These are phyloP conservation scores for Leucoraja ocellata DNA, from an alignment of 2,797 vertebrate genomes.

Conservation along the genomic window DNA sequence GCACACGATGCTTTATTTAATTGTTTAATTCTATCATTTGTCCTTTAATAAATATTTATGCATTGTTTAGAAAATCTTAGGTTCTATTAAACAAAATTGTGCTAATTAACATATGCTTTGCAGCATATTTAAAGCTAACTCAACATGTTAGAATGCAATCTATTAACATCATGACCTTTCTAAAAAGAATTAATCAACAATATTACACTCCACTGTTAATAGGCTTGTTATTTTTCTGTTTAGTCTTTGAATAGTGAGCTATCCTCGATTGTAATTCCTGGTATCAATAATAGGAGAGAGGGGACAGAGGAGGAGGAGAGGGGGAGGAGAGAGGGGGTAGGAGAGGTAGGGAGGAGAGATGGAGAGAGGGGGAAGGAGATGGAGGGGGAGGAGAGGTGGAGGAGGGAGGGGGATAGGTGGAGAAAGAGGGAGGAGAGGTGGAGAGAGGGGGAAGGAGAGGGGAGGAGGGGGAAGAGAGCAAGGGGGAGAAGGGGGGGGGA, in stretches of 20 bases:
- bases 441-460: too few relatives aligned
- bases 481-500: too few relatives aligned
- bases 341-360: too few relatives aligned
- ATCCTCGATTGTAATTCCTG: not conserved
- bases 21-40: not conserved
- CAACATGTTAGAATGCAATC: too few relatives aligned
- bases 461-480: too few relatives aligned
- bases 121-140: not conserved
- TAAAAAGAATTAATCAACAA: not conserved
- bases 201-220: not conserved
- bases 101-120: not conserved
- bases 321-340: too few relatives aligned
- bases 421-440: too few relatives aligned
- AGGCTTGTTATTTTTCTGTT: not conserved
- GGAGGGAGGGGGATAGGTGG: too few relatives aligned
- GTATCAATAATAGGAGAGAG: not conserved
- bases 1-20: not conserved
- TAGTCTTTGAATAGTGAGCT: not conserved
- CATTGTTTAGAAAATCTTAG: not conserved
- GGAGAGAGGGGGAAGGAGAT: too few relatives aligned
- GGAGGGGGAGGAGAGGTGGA: too few relatives aligned
- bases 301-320: too few relatives aligned
- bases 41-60: not conserved
- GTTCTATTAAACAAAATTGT: not conserved
- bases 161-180: not conserved